Conservation (phyloP, 2,113 vertebrate genomes). For the Zosterops lateralis region DNA sequence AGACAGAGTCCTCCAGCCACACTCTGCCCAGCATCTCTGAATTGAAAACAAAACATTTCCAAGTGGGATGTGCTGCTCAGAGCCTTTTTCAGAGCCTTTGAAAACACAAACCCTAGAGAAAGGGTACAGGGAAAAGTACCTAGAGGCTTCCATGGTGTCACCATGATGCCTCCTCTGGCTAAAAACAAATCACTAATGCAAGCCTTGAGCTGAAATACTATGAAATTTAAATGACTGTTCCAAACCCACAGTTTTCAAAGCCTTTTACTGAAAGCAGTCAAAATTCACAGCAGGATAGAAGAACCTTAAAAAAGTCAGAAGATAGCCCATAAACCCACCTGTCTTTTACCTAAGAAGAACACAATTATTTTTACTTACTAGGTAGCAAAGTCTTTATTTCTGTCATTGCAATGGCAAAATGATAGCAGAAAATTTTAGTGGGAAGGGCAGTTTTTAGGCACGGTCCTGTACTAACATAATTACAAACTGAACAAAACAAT, state of each 20-base stretch:
- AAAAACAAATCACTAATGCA: background rate
- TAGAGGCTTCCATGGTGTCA: background rate
- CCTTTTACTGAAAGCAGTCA: background rate
- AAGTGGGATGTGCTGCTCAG: background rate
- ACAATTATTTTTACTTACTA: background rate
- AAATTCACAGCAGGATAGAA: background rate
- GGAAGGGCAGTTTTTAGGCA: background rate
- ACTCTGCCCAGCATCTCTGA: background rate
- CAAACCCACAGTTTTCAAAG: background rate
- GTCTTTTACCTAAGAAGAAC: background rate
- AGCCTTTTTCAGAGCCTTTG: background rate
- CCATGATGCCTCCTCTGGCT: background rate
- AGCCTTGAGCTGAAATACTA: background rate
- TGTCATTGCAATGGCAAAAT: background rate
- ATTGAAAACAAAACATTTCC: background rate
- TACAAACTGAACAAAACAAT: background rate
- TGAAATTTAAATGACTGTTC: background rate
- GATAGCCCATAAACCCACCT: background rate
- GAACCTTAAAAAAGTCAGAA: background rate
- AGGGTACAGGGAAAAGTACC: fast-evolving
- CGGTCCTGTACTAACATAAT: background rate
- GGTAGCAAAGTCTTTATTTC: background rate
- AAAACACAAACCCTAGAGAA: background rate
- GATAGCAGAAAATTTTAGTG: background rate
- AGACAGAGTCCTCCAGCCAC: background rate